phyloP scores from a whole-genome alignment of 2,888 invertebrate species.

The Lasius fuliginosus region DNA sequence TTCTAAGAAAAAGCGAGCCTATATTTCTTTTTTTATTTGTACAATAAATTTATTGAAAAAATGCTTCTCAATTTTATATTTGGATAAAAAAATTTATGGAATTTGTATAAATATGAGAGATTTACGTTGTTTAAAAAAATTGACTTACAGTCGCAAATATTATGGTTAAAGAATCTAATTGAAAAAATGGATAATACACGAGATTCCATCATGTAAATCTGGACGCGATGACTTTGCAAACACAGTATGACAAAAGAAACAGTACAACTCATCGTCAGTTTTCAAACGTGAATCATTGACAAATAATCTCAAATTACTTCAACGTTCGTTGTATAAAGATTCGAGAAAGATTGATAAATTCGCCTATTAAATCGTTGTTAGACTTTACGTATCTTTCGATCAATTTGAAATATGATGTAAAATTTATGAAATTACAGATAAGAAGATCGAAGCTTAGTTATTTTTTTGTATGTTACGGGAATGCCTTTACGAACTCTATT shows the following conservation, averaged over 20 bases:
- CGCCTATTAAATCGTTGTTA: not conserved
- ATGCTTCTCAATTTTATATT: not conserved
- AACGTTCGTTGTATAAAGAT: not conserved
- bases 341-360: not conserved
- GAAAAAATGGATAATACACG: not conserved
- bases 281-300: not conserved
- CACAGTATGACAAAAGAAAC: not conserved
- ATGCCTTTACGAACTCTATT: constrained; percentile 11
- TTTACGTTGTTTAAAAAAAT: not conserved
- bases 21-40: not conserved
- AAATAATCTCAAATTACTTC: not conserved
- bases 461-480: not conserved
- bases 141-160: not conserved
- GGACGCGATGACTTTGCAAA: not conserved
- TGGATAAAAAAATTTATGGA: not conserved
- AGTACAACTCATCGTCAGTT: not conserved
- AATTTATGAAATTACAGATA: not conserved
- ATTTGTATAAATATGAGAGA: not conserved
- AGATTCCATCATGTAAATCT: not conserved
- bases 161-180: not conserved
- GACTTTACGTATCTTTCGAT: not conserved
- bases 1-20: not conserved
- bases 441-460: not conserved
- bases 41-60: not conserved
- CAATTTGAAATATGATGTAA: not conserved